Evolutionary conservation across 2,113 vertebrate species (phyloP).

Genomic region (Charina bottae): DNA sequence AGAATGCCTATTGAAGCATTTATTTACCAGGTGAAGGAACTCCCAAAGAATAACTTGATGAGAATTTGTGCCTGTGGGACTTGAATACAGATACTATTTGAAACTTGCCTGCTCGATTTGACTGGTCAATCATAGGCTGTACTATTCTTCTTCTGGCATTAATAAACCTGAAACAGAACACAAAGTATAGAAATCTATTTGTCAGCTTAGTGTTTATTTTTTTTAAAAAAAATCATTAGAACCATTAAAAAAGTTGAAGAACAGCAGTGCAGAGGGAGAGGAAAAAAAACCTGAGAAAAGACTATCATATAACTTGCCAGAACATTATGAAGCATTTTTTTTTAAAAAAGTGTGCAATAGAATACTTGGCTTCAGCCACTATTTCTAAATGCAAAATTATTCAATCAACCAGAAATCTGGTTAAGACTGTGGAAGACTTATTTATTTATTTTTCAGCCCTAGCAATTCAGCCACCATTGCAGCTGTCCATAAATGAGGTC

Average conservation of each 20-base stretch:
- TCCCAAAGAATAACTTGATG: constrained; percentile 75
- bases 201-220: constrained; percentile 56
- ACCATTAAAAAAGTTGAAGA: constrained; percentile 32
- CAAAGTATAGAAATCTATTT: constrained; percentile 69
- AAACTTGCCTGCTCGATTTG: constrained; percentile 99
- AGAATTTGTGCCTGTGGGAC: constrained; percentile 73
- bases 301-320: constrained; percentile 33
- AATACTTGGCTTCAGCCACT: constrained; percentile 42
- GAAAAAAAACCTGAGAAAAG: not conserved
- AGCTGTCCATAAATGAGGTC: constrained; percentile 98
- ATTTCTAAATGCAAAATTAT: constrained; percentile 9
- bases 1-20: constrained; percentile 76
- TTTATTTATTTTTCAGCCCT: constrained; percentile 70
- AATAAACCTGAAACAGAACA: constrained; percentile 94
- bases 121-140: constrained; percentile 99
- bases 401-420: constrained; percentile 69
- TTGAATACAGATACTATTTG: constrained; percentile 71
- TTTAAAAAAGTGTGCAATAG: not conserved
- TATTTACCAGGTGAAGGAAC: constrained; percentile 77
- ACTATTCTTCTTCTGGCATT: constrained; percentile 99
- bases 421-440: constrained; percentile 74
- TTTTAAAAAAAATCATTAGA: not conserved
- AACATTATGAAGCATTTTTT: not conserved
- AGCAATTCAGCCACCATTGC: constrained; percentile 84
- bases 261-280: not conserved